Evolutionary conservation across 2,797 vertebrate genomes (phyloP).

Genomic region (Zalophus californianus): DNA sequence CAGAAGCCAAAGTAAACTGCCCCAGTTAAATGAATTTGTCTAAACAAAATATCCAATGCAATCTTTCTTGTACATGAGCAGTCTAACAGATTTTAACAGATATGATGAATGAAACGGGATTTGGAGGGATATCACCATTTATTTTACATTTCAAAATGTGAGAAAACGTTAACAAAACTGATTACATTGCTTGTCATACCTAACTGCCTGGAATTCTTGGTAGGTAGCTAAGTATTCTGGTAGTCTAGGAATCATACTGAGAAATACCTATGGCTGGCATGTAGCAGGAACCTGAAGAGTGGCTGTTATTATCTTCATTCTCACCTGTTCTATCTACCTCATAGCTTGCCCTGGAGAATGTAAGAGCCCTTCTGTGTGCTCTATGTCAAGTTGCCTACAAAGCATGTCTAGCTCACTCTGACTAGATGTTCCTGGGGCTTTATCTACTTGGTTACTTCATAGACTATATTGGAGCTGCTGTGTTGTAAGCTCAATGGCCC

Average conservation of each 20-base stretch:
- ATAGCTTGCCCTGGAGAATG: background rate
- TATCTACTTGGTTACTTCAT: background rate
- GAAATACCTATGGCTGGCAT: background rate
- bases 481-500: background rate
- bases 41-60: background rate
- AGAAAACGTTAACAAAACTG: conserved; percentile 34
- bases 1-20: background rate
- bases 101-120: background rate
- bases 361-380: background rate
- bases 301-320: background rate
- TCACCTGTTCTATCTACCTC: background rate
- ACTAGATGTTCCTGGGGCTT: background rate
- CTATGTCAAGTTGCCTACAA: background rate
- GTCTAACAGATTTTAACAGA: conserved; percentile 28
- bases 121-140: background rate
- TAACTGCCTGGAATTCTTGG: background rate
- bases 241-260: background rate
- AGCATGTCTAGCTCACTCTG: background rate
- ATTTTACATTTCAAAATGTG: conserved; percentile 15
- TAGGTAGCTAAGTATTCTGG: background rate
- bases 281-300: background rate
- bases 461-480: background rate
- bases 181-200: conserved; percentile 18
- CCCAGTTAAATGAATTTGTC: background rate
- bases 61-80: background rate